Percentiles rank a stretch among this genome's conserved stretches.
Conservation (phyloP, 2,797 vertebrate genomes). For the Syndactyla subalaris region DNA sequence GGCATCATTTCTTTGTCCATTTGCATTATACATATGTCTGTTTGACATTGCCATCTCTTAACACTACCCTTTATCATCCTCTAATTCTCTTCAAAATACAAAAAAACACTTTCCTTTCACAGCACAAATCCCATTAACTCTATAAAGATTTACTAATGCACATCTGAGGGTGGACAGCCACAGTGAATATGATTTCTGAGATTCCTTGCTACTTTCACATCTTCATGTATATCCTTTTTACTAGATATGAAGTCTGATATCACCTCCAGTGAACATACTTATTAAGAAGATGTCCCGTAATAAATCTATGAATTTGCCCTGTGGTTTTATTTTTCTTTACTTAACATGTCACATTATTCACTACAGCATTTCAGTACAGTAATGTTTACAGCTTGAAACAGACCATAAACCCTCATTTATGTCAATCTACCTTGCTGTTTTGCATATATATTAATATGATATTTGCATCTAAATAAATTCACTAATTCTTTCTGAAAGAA, state of each 20-base stretch:
- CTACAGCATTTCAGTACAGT: neutral
- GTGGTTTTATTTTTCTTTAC: constrained; percentile 5
- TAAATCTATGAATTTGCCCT: neutral
- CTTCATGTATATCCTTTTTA: neutral
- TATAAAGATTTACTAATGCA: constrained; percentile 20
- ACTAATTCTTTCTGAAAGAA: constrained; percentile 2
- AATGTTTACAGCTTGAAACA: neutral
- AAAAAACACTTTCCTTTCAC: neutral
- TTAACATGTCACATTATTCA: neutral
- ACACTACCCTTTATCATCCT: neutral
- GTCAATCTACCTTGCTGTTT: neutral
- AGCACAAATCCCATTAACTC: constrained; percentile 18
- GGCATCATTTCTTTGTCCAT: neutral
- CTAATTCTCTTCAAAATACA: constrained; percentile 12
- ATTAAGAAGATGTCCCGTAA: neutral
- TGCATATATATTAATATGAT: neutral
- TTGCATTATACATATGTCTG: neutral
- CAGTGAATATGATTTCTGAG: constrained; percentile 10
- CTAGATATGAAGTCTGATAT: neutral
- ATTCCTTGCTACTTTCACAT: neutral
- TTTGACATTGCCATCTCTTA: constrained; percentile 5
- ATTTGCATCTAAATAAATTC: constrained; percentile 19
- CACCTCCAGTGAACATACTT: neutral
- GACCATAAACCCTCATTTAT: neutral
- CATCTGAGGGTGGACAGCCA: neutral